These are phyloP conservation scores for Aldabrachelys gigantea DNA, from an alignment of 2,113 vertebrate species.

Conservation along the genomic window DNA sequence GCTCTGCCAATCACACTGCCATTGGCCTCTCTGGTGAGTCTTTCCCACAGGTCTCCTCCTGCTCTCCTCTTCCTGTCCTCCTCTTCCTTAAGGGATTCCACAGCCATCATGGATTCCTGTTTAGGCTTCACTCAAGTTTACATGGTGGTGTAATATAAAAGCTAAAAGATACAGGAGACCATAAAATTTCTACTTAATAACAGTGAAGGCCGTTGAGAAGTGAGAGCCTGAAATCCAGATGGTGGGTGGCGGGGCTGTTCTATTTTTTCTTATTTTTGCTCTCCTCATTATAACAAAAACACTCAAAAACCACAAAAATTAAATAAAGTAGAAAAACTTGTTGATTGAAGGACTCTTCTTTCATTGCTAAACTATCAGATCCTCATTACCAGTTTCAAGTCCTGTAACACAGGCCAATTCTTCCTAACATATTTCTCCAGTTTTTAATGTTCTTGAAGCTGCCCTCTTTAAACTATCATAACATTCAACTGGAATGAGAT, in stretches of 20 bases:
- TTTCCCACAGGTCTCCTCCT: neutral
- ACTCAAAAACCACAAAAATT: neutral
- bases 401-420: neutral
- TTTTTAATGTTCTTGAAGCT: neutral
- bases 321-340: neutral
- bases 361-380: neutral
- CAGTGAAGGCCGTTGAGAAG: neutral
- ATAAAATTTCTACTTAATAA: neutral
- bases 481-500: too few relatives aligned
- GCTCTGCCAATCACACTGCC: neutral
- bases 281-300: neutral
- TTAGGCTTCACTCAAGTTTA: neutral
- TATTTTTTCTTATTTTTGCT: neutral
- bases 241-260: too few relatives aligned
- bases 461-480: neutral
- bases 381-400: neutral
- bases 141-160: too few relatives aligned
- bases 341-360: neutral
- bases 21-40: neutral
- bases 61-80: neutral
- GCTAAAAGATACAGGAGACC: neutral
- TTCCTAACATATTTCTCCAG: neutral
- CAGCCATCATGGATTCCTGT: neutral
- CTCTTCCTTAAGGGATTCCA: neutral
- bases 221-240: neutral